A percentile compares a stretch with the other conserved stretches of the same genome.
These are phyloP conservation scores for Mechanitis mazaeus DNA, from an alignment of 2,888 invertebrate species.

Conservation along the genomic window DNA sequence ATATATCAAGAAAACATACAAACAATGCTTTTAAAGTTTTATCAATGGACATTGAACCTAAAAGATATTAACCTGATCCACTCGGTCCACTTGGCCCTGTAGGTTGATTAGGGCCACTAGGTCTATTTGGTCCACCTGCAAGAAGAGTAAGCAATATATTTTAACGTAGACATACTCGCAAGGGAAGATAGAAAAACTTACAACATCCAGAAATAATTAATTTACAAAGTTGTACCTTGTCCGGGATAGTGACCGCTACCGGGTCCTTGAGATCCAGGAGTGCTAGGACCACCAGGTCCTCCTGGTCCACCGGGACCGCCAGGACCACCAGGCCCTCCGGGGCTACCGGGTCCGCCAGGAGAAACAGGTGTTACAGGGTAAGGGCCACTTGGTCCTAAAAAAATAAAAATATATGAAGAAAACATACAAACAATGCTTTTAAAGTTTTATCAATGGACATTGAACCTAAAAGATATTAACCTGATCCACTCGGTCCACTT, in stretches of 20 bases:
- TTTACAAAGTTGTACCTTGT: conserved; percentile 8
- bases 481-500: conserved; percentile 16
- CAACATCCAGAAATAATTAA: neutral
- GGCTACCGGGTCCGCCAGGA: conserved; percentile 32
- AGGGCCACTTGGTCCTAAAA: conserved; percentile 53
- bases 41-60: no score
- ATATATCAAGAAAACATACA: no score
- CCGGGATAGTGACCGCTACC: conserved; percentile 20
- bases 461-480: neutral
- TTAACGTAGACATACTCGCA: neutral
- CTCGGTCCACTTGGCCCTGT: conserved; percentile 9
- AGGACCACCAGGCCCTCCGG: conserved; percentile 37
- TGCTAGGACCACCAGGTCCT: conserved; percentile 33
- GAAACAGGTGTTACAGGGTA: conserved; percentile 44
- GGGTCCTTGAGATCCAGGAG: conserved; percentile 3
- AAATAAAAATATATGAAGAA: neutral
- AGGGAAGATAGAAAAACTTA: neutral
- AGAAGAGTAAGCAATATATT: neutral
- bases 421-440: neutral
- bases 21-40: no score
- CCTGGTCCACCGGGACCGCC: conserved; percentile 35
- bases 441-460: neutral
- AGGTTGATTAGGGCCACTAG: conserved; percentile 17
- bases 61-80: conserved; percentile 19
- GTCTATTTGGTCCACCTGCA: conserved; percentile 14